Evolutionary conservation across 2,888 invertebrate species (phyloP).

Genomic region (Hydrotaea cyrtoneurina): DNA sequence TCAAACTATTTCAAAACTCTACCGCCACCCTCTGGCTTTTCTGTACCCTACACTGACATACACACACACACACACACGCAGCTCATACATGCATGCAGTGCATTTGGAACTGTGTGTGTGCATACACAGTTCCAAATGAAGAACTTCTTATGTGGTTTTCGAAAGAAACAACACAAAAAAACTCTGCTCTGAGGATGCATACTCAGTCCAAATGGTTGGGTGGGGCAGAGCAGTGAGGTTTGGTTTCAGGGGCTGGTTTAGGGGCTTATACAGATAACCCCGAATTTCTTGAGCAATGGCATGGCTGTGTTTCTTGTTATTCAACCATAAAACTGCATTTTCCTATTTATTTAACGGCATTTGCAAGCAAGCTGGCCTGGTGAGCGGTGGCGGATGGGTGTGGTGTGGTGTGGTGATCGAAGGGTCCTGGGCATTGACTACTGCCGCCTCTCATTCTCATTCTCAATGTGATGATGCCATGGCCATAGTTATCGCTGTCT

Average conservation of each 20-base stretch:
- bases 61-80: background rate
- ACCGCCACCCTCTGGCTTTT: background rate
- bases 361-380: background rate
- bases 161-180: background rate
- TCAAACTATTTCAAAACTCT: background rate
- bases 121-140: background rate
- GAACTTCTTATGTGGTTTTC: slow-evolving; percentile 8
- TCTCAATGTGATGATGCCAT: background rate
- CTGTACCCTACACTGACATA: background rate
- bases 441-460: background rate
- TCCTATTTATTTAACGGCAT: slow-evolving; percentile 27
- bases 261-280: background rate
- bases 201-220: background rate
- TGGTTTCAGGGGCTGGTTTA: slow-evolving; percentile 13
- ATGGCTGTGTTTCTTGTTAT: background rate
- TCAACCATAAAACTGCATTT: slow-evolving; percentile 14
- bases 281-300: background rate
- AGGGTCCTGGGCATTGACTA: background rate
- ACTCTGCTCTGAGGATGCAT: slow-evolving; percentile 9
- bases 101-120: background rate
- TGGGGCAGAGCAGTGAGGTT: background rate
- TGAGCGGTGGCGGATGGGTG: background rate
- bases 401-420: too few species aligned
- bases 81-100: background rate
- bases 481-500: slow-evolving; percentile 12